Conservation (phyloP, 2,797 vertebrate genomes). For the Squalus acanthias region DNA sequence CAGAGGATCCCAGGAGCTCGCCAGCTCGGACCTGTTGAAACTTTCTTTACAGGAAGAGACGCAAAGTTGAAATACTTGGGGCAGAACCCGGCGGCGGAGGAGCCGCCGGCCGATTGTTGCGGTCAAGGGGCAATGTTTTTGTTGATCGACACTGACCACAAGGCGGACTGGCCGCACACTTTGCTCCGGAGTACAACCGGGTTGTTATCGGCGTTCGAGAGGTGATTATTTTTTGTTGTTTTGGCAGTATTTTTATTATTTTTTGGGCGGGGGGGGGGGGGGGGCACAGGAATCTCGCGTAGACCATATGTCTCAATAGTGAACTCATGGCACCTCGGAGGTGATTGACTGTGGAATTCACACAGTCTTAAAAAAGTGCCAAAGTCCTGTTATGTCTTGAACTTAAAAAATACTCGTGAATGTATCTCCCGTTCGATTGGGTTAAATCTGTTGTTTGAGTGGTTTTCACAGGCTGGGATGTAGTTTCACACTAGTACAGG, state of each 20-base stretch:
- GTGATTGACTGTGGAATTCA: constrained; percentile 97
- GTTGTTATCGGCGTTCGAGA: constrained; percentile 64
- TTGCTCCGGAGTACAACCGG: constrained; percentile 88
- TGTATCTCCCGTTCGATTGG: constrained; percentile 99
- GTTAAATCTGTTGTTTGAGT: constrained; percentile 86
- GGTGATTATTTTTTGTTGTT: constrained; percentile 67
- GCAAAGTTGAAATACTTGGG: too few relatives aligned
- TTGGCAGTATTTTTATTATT: constrained; percentile 73
- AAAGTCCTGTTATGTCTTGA: constrained; percentile 99
- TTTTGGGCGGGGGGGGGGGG: constrained; percentile 65
- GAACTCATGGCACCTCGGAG: constrained; percentile 80
- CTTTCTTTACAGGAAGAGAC: not conserved
- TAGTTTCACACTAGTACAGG: constrained; percentile 76
- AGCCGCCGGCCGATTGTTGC: not conserved
- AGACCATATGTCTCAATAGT: constrained; percentile 75
- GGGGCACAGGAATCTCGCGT: constrained; percentile 64
- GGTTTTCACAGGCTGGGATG: constrained; percentile 87
- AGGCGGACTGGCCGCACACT: constrained; percentile 72
- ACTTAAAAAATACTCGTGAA: constrained; percentile 96
- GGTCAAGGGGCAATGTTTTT: not conserved
- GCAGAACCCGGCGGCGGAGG: not conserved
- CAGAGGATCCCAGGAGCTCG: too few relatives aligned
- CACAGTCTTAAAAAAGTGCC: constrained; percentile 98
- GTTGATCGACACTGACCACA: not conserved
- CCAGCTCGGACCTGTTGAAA: constrained; percentile 22